Percentiles rank a stretch among this genome's conserved stretches.
These are phyloP conservation scores for Hecatera dysodea DNA, from an alignment of 2,888 invertebrate genomes.

Conservation along the genomic window DNA sequence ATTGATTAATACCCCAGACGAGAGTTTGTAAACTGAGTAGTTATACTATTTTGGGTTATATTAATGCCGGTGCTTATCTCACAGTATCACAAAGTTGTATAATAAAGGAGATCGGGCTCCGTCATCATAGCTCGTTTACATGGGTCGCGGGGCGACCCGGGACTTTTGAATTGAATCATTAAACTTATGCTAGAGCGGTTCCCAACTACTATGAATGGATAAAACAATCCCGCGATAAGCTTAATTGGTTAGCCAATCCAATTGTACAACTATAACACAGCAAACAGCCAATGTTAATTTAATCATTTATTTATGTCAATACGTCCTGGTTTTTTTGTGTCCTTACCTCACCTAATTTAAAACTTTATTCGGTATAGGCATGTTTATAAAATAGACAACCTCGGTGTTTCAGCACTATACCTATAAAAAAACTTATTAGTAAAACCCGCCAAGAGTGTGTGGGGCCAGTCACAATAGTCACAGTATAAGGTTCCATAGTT, in stretches of 20 bases:
- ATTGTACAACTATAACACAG: slow-evolving; percentile 31
- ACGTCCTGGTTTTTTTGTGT: neutral
- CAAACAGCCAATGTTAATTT: slow-evolving; percentile 2
- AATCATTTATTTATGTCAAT: slow-evolving; percentile 6
- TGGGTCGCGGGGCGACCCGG: slow-evolving; percentile 24
- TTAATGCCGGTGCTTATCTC: slow-evolving; percentile 48
- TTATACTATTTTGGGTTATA: slow-evolving; percentile 55
- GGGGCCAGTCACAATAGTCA: no score
- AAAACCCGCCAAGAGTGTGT: neutral
- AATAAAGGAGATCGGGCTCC: slow-evolving; percentile 57
- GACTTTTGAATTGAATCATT: slow-evolving; percentile 64
- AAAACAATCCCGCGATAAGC: slow-evolving; percentile 58
- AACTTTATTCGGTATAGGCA: neutral
- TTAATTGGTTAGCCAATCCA: slow-evolving; percentile 52
- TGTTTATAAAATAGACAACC: neutral
- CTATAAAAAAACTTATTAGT: neutral
- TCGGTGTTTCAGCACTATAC: neutral
- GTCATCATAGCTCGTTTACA: slow-evolving; percentile 57
- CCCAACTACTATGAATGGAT: slow-evolving; percentile 61
- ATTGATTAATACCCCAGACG: slow-evolving; percentile 37
- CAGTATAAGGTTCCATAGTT: no score
- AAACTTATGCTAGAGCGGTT: slow-evolving; percentile 56
- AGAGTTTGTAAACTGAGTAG: slow-evolving; percentile 30
- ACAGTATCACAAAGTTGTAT: slow-evolving; percentile 62
- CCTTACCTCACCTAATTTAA: neutral